Conservation (phyloP, 2,888 invertebrate species). For the Lydus trimaculatus region DNA sequence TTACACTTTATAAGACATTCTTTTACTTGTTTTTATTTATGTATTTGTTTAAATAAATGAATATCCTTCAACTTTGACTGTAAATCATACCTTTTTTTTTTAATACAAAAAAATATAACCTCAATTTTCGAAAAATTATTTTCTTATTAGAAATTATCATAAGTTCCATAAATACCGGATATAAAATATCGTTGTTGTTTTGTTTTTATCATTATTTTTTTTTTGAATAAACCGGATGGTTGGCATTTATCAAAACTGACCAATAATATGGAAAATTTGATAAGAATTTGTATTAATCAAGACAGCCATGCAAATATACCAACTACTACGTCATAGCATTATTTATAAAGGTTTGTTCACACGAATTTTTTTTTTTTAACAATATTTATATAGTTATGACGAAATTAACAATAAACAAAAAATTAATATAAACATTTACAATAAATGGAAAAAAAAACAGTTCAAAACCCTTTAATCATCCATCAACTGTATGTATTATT, state of each 20-base stretch:
- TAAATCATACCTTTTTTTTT: not conserved
- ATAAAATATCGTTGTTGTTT: not conserved
- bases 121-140: no score
- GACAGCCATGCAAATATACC: not conserved
- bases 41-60: not conserved
- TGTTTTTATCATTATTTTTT: no score
- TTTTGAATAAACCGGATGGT: not conserved
- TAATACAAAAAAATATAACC: no score
- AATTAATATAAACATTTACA: not conserved
- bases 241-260: not conserved
- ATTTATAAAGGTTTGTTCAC: no score
- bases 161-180: conserved; percentile 1
- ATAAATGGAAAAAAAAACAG: not conserved
- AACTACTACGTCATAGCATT: not conserved
- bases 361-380: no score
- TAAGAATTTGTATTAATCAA: not conserved
- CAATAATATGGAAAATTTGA: not conserved
- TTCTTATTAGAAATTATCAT: not conserved
- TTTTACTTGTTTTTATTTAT: not conserved
- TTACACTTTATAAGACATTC: no score
- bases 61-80: conserved; percentile 8
- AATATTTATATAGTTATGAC: no score
- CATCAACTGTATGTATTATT: not conserved
- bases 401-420: no score
- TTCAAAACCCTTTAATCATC: not conserved